Evolutionary conservation across 1,140 invertebrate genomes (phyloP).

Genomic region (Drosophila hydei): DNA sequence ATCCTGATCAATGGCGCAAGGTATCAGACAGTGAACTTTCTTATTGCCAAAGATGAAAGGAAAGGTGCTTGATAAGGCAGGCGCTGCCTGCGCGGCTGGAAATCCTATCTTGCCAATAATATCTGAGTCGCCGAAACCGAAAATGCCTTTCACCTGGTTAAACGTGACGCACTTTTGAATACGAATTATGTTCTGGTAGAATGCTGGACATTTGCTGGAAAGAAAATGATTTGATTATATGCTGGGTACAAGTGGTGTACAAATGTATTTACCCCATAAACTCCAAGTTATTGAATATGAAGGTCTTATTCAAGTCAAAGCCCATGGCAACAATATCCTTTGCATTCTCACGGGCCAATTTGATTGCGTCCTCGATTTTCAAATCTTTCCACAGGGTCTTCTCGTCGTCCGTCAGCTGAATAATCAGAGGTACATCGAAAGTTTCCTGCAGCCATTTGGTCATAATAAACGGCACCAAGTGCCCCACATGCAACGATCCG

Average conservation of each 20-base stretch:
- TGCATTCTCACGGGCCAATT: conserved; percentile 94
- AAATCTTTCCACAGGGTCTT: conserved; percentile 99
- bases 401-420: conserved; percentile 99
- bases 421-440: conserved; percentile 98
- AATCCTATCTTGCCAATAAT: conserved; percentile 98
- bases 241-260: not conserved
- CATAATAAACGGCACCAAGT: conserved; percentile 98
- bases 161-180: conserved; percentile 97
- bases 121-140: conserved; percentile 98
- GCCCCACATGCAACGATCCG: conserved; percentile 97
- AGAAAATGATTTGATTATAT: not conserved
- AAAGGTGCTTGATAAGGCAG: conserved; percentile 97
- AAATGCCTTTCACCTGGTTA: conserved; percentile 98
- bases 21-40: conserved; percentile 95
- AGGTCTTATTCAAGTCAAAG: conserved; percentile 98
- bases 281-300: conserved; percentile 97
- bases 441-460: conserved; percentile 99
- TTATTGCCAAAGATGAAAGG: conserved; percentile 95
- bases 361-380: conserved; percentile 93
- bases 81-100: conserved; percentile 98
- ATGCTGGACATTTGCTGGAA: conserved; percentile 90
- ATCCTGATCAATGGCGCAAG: conserved; percentile 99
- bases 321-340: conserved; percentile 99
- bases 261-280: conserved; percentile 92
- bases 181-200: conserved; percentile 96